A percentile compares a stretch with the other conserved stretches of the same genome.
Conservation (phyloP, 2,113 vertebrate genomes). For the Rhabdornis inornatus region DNA sequence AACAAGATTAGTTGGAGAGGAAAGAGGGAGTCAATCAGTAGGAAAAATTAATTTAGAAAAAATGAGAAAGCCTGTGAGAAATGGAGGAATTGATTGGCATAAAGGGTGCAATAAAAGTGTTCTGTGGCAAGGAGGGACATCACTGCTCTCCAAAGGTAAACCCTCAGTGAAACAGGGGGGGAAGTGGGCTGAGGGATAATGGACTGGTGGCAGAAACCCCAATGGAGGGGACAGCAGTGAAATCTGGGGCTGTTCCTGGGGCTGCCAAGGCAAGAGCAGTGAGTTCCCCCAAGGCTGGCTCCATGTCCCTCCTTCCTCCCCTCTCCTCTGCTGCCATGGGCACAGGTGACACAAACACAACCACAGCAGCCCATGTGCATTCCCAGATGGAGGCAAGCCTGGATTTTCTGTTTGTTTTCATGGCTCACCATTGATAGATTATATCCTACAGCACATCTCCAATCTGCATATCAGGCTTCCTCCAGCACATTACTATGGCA, state of each 20-base stretch:
- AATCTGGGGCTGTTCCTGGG: background rate
- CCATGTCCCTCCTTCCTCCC: background rate
- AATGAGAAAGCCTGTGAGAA: constrained; percentile 16
- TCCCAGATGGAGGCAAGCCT: background rate
- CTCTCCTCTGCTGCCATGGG: background rate
- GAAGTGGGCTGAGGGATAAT: background rate
- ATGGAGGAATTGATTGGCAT: constrained; percentile 30
- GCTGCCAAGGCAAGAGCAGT: background rate
- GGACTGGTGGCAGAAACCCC: background rate
- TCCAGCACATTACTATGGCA: constrained; percentile 17
- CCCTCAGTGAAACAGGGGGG: background rate
- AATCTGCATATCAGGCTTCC: background rate
- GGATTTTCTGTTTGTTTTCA: background rate
- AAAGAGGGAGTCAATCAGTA: constrained; percentile 55
- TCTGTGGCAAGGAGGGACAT: background rate
- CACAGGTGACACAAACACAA: fast-evolving
- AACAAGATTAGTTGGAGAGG: constrained; percentile 10
- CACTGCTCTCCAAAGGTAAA: background rate
- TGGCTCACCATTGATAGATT: background rate
- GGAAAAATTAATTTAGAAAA: constrained; percentile 16
- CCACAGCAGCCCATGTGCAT: fast-evolving
- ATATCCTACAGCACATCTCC: background rate
- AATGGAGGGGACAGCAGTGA: background rate
- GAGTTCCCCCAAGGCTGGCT: background rate
- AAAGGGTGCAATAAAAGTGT: background rate